These are phyloP conservation scores for Epinephelus awoara DNA, from an alignment of 2,797 vertebrate species.

Conservation along the genomic window DNA sequence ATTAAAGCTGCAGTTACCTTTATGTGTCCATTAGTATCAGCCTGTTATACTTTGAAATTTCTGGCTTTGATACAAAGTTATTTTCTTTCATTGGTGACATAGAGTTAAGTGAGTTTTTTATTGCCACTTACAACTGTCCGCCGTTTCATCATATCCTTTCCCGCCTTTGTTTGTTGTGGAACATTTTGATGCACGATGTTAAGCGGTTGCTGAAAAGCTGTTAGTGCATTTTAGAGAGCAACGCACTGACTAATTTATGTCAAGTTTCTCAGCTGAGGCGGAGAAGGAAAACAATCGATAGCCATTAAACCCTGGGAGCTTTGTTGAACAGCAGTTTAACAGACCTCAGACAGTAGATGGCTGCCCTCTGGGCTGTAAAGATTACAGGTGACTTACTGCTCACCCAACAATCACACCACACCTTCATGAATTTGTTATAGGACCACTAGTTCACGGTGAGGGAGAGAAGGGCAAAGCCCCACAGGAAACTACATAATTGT, in stretches of 20 bases:
- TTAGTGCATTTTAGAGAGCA: conserved; percentile 70
- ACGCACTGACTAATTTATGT: conserved; percentile 79
- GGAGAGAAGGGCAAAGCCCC: conserved; percentile 39
- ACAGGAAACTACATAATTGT: conserved; percentile 72
- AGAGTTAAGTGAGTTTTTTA: conserved; percentile 17
- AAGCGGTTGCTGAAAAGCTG: conserved; percentile 66
- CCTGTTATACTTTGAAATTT: background rate
- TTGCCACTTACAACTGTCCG: background rate
- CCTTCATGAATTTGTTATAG: conserved; percentile 64
- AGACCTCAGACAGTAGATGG: conserved; percentile 71
- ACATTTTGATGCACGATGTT: conserved; percentile 52
- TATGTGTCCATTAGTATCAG: conserved; percentile 20
- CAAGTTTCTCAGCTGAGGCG: conserved; percentile 75
- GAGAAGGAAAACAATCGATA: conserved; percentile 82
- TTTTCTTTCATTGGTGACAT: background rate
- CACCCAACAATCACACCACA: conserved; percentile 53
- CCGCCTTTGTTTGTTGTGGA: conserved; percentile 39
- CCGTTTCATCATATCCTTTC: conserved; percentile 35
- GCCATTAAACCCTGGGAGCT: conserved; percentile 79
- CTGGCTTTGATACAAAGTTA: background rate
- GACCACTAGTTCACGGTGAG: conserved; percentile 48
- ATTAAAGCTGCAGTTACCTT: conserved; percentile 33
- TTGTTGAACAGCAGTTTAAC: conserved; percentile 80
- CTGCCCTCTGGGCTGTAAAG: conserved; percentile 78
- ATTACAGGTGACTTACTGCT: conserved; percentile 83